Base-by-base conservation (phyloP, 92 coral and sea anemone species). In the Isaurus tuberculatus region DNA sequence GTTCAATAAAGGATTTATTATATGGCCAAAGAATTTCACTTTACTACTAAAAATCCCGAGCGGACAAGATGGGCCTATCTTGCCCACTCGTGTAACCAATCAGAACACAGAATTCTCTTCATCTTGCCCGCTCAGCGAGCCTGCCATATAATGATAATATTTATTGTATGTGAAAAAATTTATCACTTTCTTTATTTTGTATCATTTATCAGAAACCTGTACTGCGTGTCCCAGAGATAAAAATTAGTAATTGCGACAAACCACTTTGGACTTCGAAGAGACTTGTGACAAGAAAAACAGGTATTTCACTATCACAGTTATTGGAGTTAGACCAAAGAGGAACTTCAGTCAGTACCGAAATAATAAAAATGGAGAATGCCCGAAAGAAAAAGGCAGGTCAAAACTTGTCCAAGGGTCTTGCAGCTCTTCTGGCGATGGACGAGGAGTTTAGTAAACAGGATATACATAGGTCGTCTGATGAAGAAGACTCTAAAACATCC, bases 221-320 rank as follows among this genome's bases (percentile, higher is more conserved):
- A 77, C 4, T 40, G 17, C 4, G 22, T 25, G 4, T 40, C 40
- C 55, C 20, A 20, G 28, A 8, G 20, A 77, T 13, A 0, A 16
- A 77, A 57, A 73, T 42, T 27, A 81, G 86, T 34, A 69, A 75
- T 23, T 84, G 73, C 65, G 68, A 34, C 13, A 93, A 87, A 67
- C 95, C 98, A 9, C 86, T 78, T n/a, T 93, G 98, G 95, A 68
- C 68, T n/a, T 89, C 86, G 19, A 91, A 84, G 13, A 78, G 61
- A 67, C 83, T 91, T 0, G 82, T 40, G 29, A 71, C 71, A 84
- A 83, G 88, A 11, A 51, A 20, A 30, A 42, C 90, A 3, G 80
- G 83, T 22, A 65, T 65, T 29, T 86, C 89, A 36, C 77, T 83
- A 65, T 40, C 88, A 13, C 79, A 63, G 44, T 75, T 89, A 7